Base-by-base conservation (phyloP, 2,113 vertebrate genomes). In the Ptilorrhoa leucosticta region DNA sequence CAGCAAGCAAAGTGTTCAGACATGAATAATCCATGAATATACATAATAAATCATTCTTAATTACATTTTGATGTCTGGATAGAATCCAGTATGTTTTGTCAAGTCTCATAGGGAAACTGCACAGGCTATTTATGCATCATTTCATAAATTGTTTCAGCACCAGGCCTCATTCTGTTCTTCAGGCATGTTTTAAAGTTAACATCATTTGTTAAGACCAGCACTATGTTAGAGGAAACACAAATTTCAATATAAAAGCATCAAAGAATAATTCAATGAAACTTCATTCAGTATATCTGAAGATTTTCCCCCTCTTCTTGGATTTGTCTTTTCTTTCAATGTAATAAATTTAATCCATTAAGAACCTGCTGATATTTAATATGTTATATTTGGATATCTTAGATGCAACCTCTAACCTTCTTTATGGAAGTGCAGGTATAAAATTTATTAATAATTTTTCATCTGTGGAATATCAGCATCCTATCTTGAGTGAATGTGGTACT, bases 61-160 rank as follows among this genome's bases (percentile, higher is more conserved):
- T 95, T 97, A 94, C 88, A 87, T 91, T 95, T 91, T 97, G 87
- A 78, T 93, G 88, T 89, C 93, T 95, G 96, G 94, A 85, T 96
- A 83, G 61, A 86, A 83, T 87, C 90, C 93, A 91, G 63, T 64
- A 91, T 82, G 68, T 90, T 95, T 87, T 94, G 69, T 93, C 37
- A 93, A 79, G 64, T 94, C 89, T 89, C 92, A 73, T 2, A 93
- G 80, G 91, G 82, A 94, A 96, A 89, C 92, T 65, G 30, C 61
- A 69, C 40, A 70, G 30, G 44, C 78, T 94, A 89, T 70, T 95
- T 95, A 83, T 94, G 94, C 94, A 82, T 90, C 70, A 96, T 93
- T 96, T 95, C 93, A 81, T 93, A 96, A 89, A 93, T 70, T 85
- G 79, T 94, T 94, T 94, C 79, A 80, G 84, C 83, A 96, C 84